Evolutionary conservation across 2,113 vertebrate species (phyloP).

Genomic region (Pseudorectes ferrugineus): DNA sequence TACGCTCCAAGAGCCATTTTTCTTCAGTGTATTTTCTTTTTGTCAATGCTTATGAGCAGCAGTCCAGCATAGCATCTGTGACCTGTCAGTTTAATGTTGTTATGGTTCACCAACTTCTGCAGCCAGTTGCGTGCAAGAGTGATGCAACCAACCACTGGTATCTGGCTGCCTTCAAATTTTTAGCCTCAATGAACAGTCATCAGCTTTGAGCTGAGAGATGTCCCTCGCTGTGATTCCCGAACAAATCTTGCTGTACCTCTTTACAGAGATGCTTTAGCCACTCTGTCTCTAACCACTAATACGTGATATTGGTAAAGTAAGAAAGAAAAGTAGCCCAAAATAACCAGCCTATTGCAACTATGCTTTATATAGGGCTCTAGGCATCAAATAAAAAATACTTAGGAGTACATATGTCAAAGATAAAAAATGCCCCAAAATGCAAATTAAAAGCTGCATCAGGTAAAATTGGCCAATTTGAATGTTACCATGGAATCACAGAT

Average conservation of each 20-base stretch:
- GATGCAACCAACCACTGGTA: not conserved
- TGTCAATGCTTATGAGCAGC: not conserved
- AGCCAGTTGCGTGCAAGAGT: not conserved
- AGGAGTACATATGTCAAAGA: not conserved
- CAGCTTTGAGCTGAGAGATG: not conserved
- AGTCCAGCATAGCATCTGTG: not conserved
- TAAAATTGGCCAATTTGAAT: not conserved
- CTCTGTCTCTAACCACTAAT: not conserved
- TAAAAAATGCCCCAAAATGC: not conserved
- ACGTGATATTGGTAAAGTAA: not conserved
- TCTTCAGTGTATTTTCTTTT: not conserved
- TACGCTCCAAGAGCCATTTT: not conserved
- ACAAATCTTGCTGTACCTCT: not conserved
- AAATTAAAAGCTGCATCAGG: not conserved
- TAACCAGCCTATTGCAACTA: not conserved
- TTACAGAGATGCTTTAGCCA: not conserved
- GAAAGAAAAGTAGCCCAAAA: not conserved
- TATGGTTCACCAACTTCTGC: not conserved
- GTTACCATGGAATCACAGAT: not conserved
- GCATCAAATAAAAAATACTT: not conserved
- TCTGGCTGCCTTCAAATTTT: not conserved
- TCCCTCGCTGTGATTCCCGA: fast-evolving
- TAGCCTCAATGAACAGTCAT: not conserved
- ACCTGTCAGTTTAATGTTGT: not conserved
- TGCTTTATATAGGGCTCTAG: not conserved